Evolutionary conservation across 2,113 vertebrate species (phyloP).

Genomic region (Pelodiscus sinensis): DNA sequence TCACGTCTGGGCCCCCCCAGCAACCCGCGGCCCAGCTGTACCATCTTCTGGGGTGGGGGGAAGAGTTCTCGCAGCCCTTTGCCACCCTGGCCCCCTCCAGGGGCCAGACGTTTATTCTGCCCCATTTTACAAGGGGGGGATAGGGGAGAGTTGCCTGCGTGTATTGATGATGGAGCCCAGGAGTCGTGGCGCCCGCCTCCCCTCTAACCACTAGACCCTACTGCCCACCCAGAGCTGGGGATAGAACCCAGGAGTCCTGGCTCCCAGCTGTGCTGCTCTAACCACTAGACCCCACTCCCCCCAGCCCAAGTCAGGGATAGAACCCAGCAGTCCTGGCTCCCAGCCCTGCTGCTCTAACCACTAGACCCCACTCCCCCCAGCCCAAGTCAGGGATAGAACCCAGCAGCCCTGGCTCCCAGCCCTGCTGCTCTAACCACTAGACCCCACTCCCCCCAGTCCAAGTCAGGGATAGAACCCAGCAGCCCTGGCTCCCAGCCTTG

Average conservation of each 20-base stretch:
- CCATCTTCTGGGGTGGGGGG: neutral
- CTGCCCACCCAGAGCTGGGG: neutral
- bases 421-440: neutral
- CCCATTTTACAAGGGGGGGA: neutral
- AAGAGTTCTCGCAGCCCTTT: neutral
- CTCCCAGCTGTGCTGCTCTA: neutral
- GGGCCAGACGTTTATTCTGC: neutral
- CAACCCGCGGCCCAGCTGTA: neutral
- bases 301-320: neutral
- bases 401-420: neutral
- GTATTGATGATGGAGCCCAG: neutral
- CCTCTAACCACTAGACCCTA: too few relatives aligned
- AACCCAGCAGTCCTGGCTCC: neutral
- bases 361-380: neutral
- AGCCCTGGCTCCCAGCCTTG: neutral
- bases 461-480: neutral
- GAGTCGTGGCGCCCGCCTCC: neutral
- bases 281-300: neutral
- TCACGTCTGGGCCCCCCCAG: neutral
- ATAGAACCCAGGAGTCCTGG: neutral
- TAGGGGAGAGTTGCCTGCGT: neutral
- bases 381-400: neutral
- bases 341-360: neutral
- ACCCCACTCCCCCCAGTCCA: too few relatives aligned
- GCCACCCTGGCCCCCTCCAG: neutral